Conservation (phyloP, 2,888 invertebrate genomes). For the Idaea aversata region DNA sequence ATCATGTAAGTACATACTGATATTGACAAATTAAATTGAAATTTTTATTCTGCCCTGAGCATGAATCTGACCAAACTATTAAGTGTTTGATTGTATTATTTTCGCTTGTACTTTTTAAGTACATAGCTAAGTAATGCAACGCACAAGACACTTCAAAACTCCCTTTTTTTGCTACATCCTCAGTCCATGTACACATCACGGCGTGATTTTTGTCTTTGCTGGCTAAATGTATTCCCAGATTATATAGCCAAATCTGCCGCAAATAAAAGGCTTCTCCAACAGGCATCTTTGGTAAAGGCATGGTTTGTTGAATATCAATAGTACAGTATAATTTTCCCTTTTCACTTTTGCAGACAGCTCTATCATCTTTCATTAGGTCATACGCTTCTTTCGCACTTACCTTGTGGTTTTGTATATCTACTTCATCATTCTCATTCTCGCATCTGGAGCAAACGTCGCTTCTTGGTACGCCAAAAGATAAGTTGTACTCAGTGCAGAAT, state of each 20-base stretch:
- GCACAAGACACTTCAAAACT: no score
- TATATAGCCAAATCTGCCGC: constrained; percentile 22
- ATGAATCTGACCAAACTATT: constrained; percentile 26
- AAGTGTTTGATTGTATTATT: constrained; percentile 11
- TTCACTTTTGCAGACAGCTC: constrained; percentile 4
- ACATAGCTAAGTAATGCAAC: neutral
- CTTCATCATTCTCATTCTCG: constrained; percentile 8
- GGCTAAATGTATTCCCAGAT: constrained; percentile 5
- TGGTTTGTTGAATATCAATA: constrained; percentile 18
- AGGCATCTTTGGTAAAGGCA: constrained; percentile 18
- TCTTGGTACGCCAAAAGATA: constrained; percentile 26
- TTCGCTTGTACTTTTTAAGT: constrained; percentile 9
- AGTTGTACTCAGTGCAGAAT: constrained; percentile 33
- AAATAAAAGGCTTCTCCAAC: constrained; percentile 18
- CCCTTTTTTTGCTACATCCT: neutral
- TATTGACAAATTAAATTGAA: constrained; percentile 20
- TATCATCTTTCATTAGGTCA: constrained; percentile 7
- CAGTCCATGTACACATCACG: constrained; percentile 8
- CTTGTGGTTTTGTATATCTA: constrained; percentile 8
- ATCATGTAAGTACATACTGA: constrained; percentile 23
- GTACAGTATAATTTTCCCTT: constrained; percentile 12
- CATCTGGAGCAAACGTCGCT: constrained; percentile 8
- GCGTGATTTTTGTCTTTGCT: constrained; percentile 8
- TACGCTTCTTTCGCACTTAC: constrained; percentile 7
- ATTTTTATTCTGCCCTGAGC: constrained; percentile 28